These are phyloP conservation scores for Platyura marginata DNA, from an alignment of 1,140 invertebrate species.

Conservation along the genomic window DNA sequence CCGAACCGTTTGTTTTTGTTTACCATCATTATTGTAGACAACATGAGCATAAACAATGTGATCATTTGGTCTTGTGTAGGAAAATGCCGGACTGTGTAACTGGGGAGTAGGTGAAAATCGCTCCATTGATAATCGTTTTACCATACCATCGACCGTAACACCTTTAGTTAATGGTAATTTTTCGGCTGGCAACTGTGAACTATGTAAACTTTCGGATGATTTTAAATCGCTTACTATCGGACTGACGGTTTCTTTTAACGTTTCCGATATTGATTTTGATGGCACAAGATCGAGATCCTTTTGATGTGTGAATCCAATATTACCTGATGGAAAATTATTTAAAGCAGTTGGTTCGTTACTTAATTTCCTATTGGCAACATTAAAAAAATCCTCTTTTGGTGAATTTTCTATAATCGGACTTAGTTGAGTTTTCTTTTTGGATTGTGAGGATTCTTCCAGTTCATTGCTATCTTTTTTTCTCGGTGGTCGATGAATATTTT, in stretches of 20 bases:
- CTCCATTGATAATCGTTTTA: constrained; percentile 40
- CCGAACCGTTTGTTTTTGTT: constrained; percentile 32
- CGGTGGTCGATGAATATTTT: not conserved
- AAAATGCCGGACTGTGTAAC: constrained; percentile 26
- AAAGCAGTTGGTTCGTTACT: not conserved
- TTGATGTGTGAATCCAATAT: constrained; percentile 1
- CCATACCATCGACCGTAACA: constrained; percentile 40
- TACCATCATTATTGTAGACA: constrained; percentile 31
- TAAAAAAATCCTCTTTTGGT: constrained; percentile 45
- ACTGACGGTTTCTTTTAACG: constrained; percentile 6
- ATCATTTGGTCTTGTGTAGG: constrained; percentile 22
- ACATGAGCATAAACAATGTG: constrained; percentile 57
- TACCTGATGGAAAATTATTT: not conserved
- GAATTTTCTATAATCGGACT: constrained; percentile 56
- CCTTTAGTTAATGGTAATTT: constrained; percentile 41
- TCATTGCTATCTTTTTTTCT: constrained; percentile 1
- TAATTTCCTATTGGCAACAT: not conserved
- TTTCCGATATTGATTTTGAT: constrained; percentile 1
- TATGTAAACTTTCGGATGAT: constrained; percentile 39
- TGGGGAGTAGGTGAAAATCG: constrained; percentile 41
- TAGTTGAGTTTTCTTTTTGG: constrained; percentile 40
- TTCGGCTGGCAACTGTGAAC: constrained; percentile 41
- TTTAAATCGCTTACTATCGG: constrained; percentile 24
- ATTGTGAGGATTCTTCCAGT: constrained; percentile 4
- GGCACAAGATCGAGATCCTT: constrained; percentile 1